Evolutionary conservation across 2,888 invertebrate genomes (phyloP).

Genomic region (Tineola bisselliella): DNA sequence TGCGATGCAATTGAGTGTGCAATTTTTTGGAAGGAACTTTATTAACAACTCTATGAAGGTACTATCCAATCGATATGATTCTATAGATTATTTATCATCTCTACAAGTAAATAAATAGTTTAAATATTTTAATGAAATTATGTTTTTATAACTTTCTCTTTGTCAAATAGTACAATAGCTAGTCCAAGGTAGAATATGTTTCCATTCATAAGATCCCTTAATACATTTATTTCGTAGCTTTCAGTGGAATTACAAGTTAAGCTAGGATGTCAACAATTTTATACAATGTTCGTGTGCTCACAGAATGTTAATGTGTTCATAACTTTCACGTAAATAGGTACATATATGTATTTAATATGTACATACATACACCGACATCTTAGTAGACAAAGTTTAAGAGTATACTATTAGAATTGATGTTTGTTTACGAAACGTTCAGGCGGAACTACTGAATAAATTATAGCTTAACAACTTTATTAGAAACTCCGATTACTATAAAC

Average conservation of each 20-base stretch:
- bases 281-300: slow-evolving; percentile 12
- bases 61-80: no score
- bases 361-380: background rate
- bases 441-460: background rate
- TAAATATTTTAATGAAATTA: no score
- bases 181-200: no score
- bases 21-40: no score
- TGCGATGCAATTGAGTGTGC: no score
- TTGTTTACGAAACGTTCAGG: background rate
- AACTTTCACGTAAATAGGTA: slow-evolving; percentile 7
- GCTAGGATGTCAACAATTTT: slow-evolving; percentile 8
- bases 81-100: no score
- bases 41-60: no score
- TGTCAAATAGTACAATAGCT: no score
- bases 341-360: background rate
- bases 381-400: background rate
- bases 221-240: background rate
- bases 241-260: slow-evolving; percentile 7
- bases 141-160: no score
- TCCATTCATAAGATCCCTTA: background rate
- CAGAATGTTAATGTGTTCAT: slow-evolving; percentile 13
- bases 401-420: background rate
- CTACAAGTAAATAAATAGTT: no score
- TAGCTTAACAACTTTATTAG: no score
- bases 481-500: no score